Conservation (phyloP, 2,113 vertebrate genomes). For the Aegotheles bennettii region DNA sequence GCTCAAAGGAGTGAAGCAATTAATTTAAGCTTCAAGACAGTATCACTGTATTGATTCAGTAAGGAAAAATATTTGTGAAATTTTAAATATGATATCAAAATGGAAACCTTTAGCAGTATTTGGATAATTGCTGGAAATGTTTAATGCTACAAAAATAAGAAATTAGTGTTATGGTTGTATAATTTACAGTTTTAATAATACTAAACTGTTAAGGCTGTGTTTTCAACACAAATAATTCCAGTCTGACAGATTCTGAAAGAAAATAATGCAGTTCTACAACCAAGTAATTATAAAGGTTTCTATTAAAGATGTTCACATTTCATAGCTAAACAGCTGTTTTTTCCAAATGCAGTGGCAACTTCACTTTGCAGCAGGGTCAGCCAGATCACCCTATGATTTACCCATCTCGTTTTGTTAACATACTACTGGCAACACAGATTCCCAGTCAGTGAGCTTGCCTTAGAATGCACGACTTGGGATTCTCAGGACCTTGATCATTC, state of each 20-base stretch:
- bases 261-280: neutral
- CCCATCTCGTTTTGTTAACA: neutral
- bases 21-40: neutral
- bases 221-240: neutral
- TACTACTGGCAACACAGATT: neutral
- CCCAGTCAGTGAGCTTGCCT: neutral
- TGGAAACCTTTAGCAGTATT: neutral
- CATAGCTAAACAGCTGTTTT: neutral
- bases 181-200: neutral
- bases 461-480: neutral
- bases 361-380: neutral
- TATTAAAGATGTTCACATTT: neutral
- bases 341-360: neutral
- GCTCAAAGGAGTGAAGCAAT: neutral
- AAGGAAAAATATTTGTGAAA: neutral
- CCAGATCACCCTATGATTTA: fast-evolving
- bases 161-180: neutral
- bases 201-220: neutral
- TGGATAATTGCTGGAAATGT: neutral
- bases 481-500: neutral
- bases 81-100: neutral
- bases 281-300: neutral
- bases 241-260: neutral
- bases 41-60: neutral
- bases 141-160: neutral